Evolutionary conservation across 2,888 invertebrate genomes (phyloP).

Genomic region (Tromatobia lineatoria): DNA sequence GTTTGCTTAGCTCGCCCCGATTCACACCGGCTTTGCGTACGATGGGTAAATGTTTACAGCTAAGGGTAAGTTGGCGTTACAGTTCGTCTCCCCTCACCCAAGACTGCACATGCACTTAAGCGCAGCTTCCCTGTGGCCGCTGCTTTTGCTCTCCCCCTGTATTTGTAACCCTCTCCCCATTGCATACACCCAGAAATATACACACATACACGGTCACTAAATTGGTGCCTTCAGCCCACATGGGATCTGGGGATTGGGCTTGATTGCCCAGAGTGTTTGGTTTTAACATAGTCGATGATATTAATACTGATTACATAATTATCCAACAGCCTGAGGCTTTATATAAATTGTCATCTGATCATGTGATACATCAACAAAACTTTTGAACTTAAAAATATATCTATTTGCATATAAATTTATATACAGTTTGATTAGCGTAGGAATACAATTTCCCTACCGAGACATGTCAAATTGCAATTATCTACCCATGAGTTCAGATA

Average conservation of each 20-base stretch:
- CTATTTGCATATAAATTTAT: no score
- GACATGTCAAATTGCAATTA: no score
- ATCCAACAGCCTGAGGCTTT: not conserved
- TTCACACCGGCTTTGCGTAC: conserved; percentile 54
- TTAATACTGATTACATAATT: conserved; percentile 3
- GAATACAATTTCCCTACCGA: no score
- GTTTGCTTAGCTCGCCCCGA: conserved; percentile 46
- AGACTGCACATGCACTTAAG: not conserved
- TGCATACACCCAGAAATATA: not conserved
- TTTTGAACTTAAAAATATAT: not conserved
- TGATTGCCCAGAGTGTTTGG: conserved; percentile 1
- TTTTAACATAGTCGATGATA: not conserved
- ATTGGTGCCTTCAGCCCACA: conserved; percentile 1
- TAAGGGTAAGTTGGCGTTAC: conserved; percentile 46
- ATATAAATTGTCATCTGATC: not conserved
- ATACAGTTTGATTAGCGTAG: no score
- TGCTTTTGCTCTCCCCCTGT: not conserved
- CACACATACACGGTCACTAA: not conserved
- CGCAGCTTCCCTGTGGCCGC: not conserved
- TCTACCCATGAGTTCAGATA: no score
- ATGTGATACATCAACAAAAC: no score
- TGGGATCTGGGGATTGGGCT: not conserved
- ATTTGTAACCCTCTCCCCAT: not conserved
- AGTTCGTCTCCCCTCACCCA: not conserved
- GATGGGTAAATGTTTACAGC: conserved; percentile 65